Evolutionary conservation across 2,797 vertebrate species (phyloP).

Genomic region (Pseudomugil tenellus): DNA sequence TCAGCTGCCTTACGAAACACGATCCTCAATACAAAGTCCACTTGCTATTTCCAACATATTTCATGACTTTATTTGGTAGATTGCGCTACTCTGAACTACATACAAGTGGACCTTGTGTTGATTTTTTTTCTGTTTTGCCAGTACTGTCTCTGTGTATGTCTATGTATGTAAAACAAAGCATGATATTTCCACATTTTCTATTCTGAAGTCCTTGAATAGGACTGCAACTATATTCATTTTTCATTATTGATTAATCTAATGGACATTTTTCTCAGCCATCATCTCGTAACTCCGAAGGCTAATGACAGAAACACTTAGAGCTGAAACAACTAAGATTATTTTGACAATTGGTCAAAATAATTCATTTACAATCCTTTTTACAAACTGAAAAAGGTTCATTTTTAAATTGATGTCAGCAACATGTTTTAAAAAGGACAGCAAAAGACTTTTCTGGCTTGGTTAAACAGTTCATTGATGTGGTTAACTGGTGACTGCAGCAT

Average conservation of each 20-base stretch:
- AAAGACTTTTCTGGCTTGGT: not conserved
- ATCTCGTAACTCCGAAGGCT: slow-evolving; percentile 12
- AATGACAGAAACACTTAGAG: slow-evolving; percentile 4
- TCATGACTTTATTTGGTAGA: slow-evolving; percentile 20
- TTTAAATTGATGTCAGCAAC: slow-evolving; percentile 16
- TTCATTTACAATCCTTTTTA: slow-evolving; percentile 12
- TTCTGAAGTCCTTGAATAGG: slow-evolving; percentile 39
- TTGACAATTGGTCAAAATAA: slow-evolving; percentile 5
- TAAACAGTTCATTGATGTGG: not conserved
- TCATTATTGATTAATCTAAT: slow-evolving; percentile 30
- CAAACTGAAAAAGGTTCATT: not conserved
- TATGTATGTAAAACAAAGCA: slow-evolving; percentile 56
- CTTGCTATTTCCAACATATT: slow-evolving; percentile 26
- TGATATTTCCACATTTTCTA: slow-evolving; percentile 42
- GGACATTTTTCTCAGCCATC: slow-evolving; percentile 24
- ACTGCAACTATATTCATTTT: slow-evolving; percentile 42
- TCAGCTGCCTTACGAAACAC: slow-evolving; percentile 22
- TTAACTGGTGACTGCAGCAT: not conserved
- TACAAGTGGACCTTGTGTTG: slow-evolving; percentile 43
- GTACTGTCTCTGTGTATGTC: slow-evolving; percentile 56
- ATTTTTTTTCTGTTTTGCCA: slow-evolving; percentile 29
- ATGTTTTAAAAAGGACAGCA: not conserved
- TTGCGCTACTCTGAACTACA: slow-evolving; percentile 11
- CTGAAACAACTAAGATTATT: slow-evolving; percentile 3
- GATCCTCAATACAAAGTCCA: slow-evolving; percentile 39